Evolutionary conservation across 2,797 vertebrate genomes (phyloP), one percentile per base, ranked within the genome.

Genomic region (Odontamblyopus rebecca): DNA sequence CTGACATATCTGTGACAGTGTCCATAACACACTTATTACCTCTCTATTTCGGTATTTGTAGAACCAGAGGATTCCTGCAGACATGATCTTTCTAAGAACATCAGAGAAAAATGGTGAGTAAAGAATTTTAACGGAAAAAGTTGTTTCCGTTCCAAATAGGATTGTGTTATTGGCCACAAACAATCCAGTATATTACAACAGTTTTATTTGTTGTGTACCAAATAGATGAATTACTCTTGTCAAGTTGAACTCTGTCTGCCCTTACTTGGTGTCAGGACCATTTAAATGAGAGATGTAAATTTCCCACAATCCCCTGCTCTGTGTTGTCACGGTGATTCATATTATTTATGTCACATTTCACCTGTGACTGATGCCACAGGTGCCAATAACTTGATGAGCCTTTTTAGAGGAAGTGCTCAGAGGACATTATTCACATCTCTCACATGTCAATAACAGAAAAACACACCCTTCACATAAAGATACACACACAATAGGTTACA

Each of bases 11-110:
- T 51, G 23, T 23, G 4, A 18, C 18, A 18, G 69, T 50, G 68
- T 56, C 83, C 75, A 69, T 30, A 15, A 60, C 11, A 60, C 12
- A 12, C 29, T 76, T 74, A 13, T 7, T 57, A 44, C 77, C 54
- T 75, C 7, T 74, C 12, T 29, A n/a, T 50, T 3, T 68, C 1
- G 50, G 6, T 69, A 82, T 80, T 82, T 84, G 69, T 81, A 99
- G 98, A 98, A 99, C 91, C 98, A 99, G 74, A 95, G 98, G 93
- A 96, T 99, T 90, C 97, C 98, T 48, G 98, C 97, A 74, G 98
- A 99, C 88, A 97, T 99, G 98, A 94, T 99, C 48, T 99, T 99
- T 88, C 93, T 99, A 81, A 95, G 97, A 88, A 99, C 98, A 0
- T 96, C 98, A 0, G 97, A 99, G 89, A 99, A 98, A 94, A 96